Evolutionary conservation across 2,888 invertebrate species (phyloP).

Genomic region (Tanypteryx hageni): DNA sequence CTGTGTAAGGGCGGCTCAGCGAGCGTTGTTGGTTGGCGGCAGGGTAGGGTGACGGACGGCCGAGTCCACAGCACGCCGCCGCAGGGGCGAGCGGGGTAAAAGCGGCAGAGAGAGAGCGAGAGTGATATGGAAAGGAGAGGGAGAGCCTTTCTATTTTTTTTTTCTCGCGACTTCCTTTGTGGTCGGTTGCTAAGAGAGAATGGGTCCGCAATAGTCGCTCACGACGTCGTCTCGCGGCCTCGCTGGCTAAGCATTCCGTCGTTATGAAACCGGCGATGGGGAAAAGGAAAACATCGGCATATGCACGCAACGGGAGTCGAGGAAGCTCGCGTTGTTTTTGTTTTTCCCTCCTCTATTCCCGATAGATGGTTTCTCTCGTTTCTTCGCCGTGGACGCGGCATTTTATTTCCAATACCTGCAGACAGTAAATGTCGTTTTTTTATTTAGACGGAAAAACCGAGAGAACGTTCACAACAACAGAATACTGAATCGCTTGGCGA

Average conservation of each 20-base stretch:
- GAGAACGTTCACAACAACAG: too few species aligned
- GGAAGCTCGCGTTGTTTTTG: background rate
- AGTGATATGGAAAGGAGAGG: background rate
- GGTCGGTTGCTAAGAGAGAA: background rate
- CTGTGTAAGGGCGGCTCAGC: background rate
- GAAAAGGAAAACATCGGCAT: background rate
- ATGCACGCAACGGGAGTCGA: background rate
- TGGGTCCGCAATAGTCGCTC: background rate
- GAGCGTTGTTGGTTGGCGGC: too few species aligned
- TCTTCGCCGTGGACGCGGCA: background rate
- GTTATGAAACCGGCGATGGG: background rate
- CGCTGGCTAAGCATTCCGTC: background rate
- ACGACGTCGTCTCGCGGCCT: background rate
- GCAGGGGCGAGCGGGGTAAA: too few species aligned
- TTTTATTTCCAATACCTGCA: background rate
- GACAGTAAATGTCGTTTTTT: too few species aligned
- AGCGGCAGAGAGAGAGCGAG: too few species aligned
- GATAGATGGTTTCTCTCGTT: background rate
- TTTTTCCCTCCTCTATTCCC: background rate
- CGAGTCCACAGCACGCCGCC: too few species aligned
- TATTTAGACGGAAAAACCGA: too few species aligned
- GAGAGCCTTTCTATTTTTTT: background rate
- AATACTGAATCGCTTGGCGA: too few species aligned
- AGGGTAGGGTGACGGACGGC: too few species aligned
- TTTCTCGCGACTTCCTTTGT: background rate